A percentile compares a stretch with the other conserved stretches of the same genome.
Conservation (phyloP, 2,888 invertebrate genomes). For the Andrena bucephala region DNA sequence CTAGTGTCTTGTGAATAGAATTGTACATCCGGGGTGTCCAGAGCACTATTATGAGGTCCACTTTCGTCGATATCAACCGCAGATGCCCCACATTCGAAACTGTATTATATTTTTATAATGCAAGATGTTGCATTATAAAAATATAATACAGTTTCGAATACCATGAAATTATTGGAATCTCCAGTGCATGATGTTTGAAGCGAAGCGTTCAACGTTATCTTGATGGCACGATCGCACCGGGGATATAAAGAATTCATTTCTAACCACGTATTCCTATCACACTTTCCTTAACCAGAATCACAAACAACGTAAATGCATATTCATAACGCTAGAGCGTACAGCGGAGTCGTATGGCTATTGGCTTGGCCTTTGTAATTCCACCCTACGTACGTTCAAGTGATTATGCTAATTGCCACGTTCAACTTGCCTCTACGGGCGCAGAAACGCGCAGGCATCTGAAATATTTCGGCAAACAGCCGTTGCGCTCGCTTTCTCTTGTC, state of each 20-base stretch:
- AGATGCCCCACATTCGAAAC: too few species aligned
- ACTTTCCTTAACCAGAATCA: slow-evolving; percentile 14
- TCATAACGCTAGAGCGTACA: not conserved
- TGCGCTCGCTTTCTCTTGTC: slow-evolving; percentile 33
- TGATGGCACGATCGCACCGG: not conserved
- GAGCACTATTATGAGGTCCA: too few species aligned
- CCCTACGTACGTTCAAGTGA: slow-evolving; percentile 10
- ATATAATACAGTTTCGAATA: not conserved
- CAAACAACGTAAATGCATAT: slow-evolving; percentile 17
- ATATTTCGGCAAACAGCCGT: slow-evolving; percentile 37
- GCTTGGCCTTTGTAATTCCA: slow-evolving; percentile 7
- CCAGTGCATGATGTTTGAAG: not conserved
- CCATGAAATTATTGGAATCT: not conserved
- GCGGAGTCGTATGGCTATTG: slow-evolving; percentile 3
- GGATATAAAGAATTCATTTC: not conserved
- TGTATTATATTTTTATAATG: too few species aligned
- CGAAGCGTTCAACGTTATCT: not conserved
- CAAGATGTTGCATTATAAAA: too few species aligned
- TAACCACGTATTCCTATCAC: slow-evolving; percentile 8
- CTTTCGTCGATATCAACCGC: too few species aligned
- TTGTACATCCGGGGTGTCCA: too few species aligned
- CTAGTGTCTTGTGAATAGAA: too few species aligned
- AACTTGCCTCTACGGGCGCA: slow-evolving; percentile 15
- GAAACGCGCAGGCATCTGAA: slow-evolving; percentile 13
- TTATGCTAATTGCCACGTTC: slow-evolving; percentile 40